phyloP scores from a whole-genome alignment of 2,888 invertebrate species.

The Nephrotoma appendiculata region DNA sequence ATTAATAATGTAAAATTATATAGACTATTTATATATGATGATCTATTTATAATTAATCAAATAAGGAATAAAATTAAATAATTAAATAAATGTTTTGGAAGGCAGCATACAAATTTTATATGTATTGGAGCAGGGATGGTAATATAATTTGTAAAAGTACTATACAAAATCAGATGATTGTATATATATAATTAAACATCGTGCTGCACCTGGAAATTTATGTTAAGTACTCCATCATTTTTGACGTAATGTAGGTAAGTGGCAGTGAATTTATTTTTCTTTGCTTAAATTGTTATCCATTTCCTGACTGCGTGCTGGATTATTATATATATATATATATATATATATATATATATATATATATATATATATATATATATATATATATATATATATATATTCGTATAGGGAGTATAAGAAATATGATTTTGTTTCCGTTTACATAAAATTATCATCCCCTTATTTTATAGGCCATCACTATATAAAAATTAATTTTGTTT shows the following conservation, averaged over 20 bases:
- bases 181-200: background rate
- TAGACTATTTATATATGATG: background rate
- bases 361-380: too few species aligned
- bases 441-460: background rate
- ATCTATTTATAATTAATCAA: background rate
- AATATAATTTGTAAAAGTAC: background rate
- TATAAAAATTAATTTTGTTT: background rate
- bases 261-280: background rate
- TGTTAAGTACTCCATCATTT: background rate
- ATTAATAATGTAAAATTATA: background rate
- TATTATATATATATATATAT: background rate
- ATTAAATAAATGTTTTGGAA: background rate
- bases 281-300: background rate
- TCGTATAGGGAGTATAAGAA: background rate
- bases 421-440: background rate
- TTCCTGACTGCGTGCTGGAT: background rate
- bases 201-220: background rate
- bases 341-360: too few species aligned
- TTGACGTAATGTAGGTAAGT: background rate
- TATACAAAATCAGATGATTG: background rate
- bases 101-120: background rate
- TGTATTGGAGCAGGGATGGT: background rate
- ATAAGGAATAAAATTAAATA: background rate
- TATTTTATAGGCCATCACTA: background rate
- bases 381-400: too few species aligned